Conservation (phyloP, 2,797 vertebrate species). For the Liasis olivaceus region DNA sequence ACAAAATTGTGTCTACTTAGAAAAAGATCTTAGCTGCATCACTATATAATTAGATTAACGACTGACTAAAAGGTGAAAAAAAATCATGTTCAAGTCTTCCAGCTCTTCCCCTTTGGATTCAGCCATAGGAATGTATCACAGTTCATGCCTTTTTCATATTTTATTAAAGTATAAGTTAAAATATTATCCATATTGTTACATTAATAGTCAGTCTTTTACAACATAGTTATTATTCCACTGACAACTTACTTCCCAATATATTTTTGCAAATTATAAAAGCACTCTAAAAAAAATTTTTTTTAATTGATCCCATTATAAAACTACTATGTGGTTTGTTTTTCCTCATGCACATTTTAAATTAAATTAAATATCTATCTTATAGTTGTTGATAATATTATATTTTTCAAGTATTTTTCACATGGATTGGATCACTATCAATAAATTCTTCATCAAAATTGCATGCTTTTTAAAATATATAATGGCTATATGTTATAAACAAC, state of each 20-base stretch:
- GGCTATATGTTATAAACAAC: too few relatives aligned
- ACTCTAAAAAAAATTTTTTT: background rate
- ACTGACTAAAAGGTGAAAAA: background rate
- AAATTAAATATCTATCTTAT: background rate
- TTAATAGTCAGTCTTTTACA: background rate
- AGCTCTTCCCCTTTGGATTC: background rate
- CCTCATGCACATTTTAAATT: background rate
- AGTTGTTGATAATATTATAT: background rate
- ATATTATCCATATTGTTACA: background rate
- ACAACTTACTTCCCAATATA: background rate
- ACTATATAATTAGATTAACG: background rate
- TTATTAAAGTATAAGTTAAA: conserved; percentile 5
- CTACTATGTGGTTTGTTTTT: background rate
- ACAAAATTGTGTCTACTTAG: background rate
- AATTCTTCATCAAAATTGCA: background rate
- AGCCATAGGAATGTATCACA: background rate
- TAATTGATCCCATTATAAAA: background rate
- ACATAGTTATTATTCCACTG: background rate
- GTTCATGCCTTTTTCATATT: background rate
- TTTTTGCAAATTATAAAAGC: background rate
- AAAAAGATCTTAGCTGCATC: background rate
- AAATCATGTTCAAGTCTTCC: background rate
- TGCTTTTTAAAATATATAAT: background rate
- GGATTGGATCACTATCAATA: background rate
- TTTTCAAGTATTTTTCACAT: background rate